A percentile compares a stretch with the other conserved stretches of the same genome.
phyloP scores from a whole-genome alignment of 2,888 invertebrate genomes.

The Diarsia mendica region DNA sequence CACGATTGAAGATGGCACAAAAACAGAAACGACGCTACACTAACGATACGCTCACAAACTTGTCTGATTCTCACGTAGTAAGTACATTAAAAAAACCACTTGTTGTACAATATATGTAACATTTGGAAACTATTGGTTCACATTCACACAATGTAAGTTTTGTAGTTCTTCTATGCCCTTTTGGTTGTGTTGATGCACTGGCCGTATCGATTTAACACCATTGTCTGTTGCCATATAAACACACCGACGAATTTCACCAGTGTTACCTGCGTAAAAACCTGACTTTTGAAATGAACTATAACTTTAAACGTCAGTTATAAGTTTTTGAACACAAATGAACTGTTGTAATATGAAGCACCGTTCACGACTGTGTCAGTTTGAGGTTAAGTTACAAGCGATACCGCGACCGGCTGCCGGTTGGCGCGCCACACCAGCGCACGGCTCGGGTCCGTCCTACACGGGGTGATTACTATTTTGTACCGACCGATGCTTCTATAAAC shows the following conservation, averaged over 20 bases:
- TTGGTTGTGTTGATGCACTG: conserved; percentile 69
- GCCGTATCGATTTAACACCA: conserved; percentile 69
- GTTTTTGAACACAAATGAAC: conserved; percentile 78
- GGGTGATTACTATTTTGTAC: conserved; percentile 70
- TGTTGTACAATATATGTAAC: conserved; percentile 67
- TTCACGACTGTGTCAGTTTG: conserved; percentile 89
- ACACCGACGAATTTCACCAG: conserved; percentile 26
- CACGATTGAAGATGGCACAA: conserved; percentile 49
- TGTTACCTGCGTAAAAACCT: conserved; percentile 32
- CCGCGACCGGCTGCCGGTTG: conserved; percentile 82
- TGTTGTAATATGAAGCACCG: conserved; percentile 86
- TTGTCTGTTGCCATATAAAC: conserved; percentile 56
- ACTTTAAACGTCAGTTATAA: conserved; percentile 51
- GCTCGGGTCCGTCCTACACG: conserved; percentile 78
- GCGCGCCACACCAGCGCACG: conserved; percentile 82
- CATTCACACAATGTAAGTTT: conserved; percentile 52
- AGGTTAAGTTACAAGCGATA: conserved; percentile 88
- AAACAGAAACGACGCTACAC: conserved; percentile 63
- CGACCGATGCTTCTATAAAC: conserved; percentile 34
- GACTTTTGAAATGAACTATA: conserved; percentile 34
- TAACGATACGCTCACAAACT: conserved; percentile 66
- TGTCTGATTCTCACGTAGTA: conserved; percentile 72
- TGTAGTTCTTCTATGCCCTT: conserved; percentile 43
- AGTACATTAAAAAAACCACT: conserved; percentile 72
- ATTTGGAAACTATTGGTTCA: conserved; percentile 35